Base-by-base conservation (phyloP, 2,888 invertebrate species). In the Xanthorhoe designata region DNA sequence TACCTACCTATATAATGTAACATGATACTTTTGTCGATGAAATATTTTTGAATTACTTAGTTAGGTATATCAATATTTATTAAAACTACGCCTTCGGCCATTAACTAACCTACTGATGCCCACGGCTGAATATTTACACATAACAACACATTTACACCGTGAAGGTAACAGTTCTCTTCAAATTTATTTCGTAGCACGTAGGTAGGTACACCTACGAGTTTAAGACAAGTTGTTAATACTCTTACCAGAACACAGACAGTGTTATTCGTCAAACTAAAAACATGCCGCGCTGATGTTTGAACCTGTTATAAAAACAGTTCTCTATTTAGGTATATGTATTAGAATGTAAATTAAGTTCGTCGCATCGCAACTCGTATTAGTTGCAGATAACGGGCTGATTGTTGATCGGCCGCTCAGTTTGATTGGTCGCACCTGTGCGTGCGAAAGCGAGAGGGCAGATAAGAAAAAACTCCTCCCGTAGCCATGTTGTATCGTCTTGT, bases 341-440 rank as follows among this genome's bases (percentile, higher is more conserved):
- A 42, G 42, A 56, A 42, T 42, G 50, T 42, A 51, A 42, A 59
- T 42, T 45, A 24, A 47, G 9, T 24, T 58, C 1, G 17, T 52
- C 42, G n/a, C 42, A 15, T 52, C 42, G n/a, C 42, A 13, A 42
- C 52, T 53, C 50, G 17, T 47, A 49, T 50, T 59, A 51, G 15
- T 50, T 9, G 8, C 61, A 81, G 82, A 84, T 85, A 86, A 84
- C 75, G 75, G 75, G 71, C 77, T 75, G 83, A 82, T 86, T 81
- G 84, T 81, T 74, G 83, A 80, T 79, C 77, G 79, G 69, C 72
- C 75, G 75, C 70, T 70, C 59, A 61, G 74, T 72, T 77, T 80
- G 89, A 89, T 89, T 89, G 90, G 89, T 78, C 83, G 80, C 89
- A 90, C 89, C 89, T 89, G 89, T 81, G 82, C 74, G 73, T 68